phyloP scores from a whole-genome alignment of 2,113 vertebrate genomes.

The Recurvirostra avosetta region DNA sequence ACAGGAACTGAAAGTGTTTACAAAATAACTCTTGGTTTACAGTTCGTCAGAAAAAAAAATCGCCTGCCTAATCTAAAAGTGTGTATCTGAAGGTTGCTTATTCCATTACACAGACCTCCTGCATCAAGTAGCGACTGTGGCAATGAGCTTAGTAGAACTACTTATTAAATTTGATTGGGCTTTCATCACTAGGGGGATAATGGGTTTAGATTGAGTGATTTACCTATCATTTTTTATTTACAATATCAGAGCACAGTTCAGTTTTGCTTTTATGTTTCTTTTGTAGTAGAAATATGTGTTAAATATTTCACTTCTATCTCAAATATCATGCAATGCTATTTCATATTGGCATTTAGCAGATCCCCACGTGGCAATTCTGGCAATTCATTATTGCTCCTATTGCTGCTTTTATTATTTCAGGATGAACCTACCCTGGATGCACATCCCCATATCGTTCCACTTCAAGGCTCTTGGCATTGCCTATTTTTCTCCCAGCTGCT shows the following conservation, averaged over 20 bases:
- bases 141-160: background rate
- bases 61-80: background rate
- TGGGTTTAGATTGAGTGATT: background rate
- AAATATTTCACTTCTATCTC: background rate
- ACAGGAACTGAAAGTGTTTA: background rate
- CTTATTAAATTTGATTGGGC: background rate
- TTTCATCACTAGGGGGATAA: background rate
- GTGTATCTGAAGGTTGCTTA: background rate
- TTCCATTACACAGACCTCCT: background rate
- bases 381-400: background rate
- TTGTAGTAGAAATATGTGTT: background rate
- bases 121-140: background rate
- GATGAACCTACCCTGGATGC: background rate
- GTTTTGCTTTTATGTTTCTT: background rate
- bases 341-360: background rate
- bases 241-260: background rate
- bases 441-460: background rate
- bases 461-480: background rate
- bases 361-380: background rate
- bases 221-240: background rate
- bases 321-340: background rate
- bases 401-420: background rate
- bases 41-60: background rate
- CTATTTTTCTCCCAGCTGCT: background rate
- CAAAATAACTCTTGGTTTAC: background rate